Base-by-base conservation (phyloP, 2,113 vertebrate genomes). In the Aptenodytes patagonicus region DNA sequence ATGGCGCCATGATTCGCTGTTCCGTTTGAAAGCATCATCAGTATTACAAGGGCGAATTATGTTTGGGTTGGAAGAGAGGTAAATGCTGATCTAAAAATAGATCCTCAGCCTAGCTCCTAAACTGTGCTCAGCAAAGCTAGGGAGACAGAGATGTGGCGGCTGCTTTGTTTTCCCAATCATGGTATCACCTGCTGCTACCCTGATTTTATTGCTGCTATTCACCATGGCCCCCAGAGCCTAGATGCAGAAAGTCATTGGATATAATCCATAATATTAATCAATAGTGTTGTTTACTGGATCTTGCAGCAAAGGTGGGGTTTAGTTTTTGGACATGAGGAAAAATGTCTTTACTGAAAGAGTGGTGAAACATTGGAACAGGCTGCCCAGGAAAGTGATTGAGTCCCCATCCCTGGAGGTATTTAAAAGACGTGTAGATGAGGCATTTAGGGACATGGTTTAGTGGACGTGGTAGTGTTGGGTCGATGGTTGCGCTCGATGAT, bases 41-140 rank as follows among this genome's bases (percentile, higher is more conserved):
- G 47, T 82, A 28, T 65, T 38, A 58, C 20, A 72, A 54, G 55
- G 26, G 51, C 91, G 40, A 77, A 3, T 60, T 83, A 8, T 91
- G 47, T 87, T 91, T 96, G 85, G 34, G 40, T 86, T 94, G 82
- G 80, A 95, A 91, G 31, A 68, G 64, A 84, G 65, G 72, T 92
- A 75, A 66, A 28, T 64, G 20, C 31, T 49, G 36, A 46, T 69
- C 75, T 88, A 88, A 90, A 95, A 91, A 80, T 80, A 91, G 40
- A 51, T 75, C 38, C 38, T 60, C 17, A 87, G 44, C 28, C 65
- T 79, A 65, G 52, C 31, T 91, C 31, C 13, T 80, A 72, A 86
- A 40, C 31, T 40, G 47, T 16, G 24, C 21, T 52, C 20, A 49
- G 14, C 55, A 69, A 52, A 54, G 55, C 17, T 47, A 13, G n/a